Percentiles rank a stretch among this genome's conserved stretches.
Evolutionary conservation across 2,113 vertebrate species (phyloP).

Genomic region (Meles meles): DNA sequence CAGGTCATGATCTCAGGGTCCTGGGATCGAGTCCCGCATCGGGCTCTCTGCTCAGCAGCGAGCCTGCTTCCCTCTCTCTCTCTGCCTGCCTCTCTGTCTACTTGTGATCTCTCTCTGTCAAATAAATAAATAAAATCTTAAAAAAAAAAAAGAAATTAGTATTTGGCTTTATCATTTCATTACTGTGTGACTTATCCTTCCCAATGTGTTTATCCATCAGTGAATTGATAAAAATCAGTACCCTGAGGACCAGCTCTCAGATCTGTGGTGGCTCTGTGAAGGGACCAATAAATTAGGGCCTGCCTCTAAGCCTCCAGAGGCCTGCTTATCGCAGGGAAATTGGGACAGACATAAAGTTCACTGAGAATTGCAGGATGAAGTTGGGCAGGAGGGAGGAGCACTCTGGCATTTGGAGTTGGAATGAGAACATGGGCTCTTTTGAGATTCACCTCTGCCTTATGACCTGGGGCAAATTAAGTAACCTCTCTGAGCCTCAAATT

Average conservation of each 20-base stretch:
- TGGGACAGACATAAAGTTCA: background rate
- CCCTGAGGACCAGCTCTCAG: background rate
- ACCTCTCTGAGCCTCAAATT: background rate
- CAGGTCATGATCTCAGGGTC: too few relatives aligned
- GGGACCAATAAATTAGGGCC: background rate
- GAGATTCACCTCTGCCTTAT: background rate
- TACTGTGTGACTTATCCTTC: background rate
- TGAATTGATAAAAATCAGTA: background rate
- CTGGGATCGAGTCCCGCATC: too few relatives aligned
- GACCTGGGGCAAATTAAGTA: background rate
- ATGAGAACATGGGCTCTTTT: background rate
- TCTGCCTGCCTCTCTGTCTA: too few relatives aligned
- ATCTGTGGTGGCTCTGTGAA: background rate
- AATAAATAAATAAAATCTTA: too few relatives aligned
- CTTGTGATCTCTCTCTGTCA: too few relatives aligned
- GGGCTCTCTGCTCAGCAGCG: too few relatives aligned
- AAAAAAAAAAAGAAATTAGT: background rate
- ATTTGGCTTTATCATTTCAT: background rate
- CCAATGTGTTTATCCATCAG: background rate
- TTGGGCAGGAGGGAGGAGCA: background rate
- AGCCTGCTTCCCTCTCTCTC: too few relatives aligned
- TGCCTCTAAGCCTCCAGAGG: background rate
- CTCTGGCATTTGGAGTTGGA: background rate
- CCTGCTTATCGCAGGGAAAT: background rate
- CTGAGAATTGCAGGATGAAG: background rate